Percentiles rank a stretch among this genome's conserved stretches.
Conservation (phyloP, 2,113 vertebrate genomes). For the Acrocephalus arundinaceus region DNA sequence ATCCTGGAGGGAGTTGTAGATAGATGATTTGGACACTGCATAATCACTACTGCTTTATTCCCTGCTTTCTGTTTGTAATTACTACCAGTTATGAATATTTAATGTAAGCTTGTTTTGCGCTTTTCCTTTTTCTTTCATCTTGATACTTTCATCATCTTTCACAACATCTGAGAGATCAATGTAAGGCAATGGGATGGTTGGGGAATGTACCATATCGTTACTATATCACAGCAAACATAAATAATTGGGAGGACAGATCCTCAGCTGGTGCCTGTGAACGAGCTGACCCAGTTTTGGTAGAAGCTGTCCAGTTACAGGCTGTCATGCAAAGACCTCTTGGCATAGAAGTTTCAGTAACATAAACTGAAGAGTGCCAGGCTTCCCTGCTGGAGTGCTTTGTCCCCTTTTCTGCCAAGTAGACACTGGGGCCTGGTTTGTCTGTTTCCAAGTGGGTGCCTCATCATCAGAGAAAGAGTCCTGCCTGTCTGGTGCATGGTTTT, state of each 20-base stretch:
- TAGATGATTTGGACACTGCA: constrained; percentile 18
- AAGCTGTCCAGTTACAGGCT: background rate
- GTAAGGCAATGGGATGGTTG: background rate
- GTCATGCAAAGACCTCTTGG: background rate
- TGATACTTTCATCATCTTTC: constrained; percentile 21
- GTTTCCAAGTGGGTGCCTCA: background rate
- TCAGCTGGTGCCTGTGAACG: background rate
- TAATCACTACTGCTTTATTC: constrained; percentile 61
- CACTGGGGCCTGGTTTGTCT: background rate
- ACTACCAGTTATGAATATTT: constrained; percentile 73
- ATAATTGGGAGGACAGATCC: background rate
- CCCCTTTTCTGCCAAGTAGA: background rate
- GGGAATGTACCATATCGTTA: background rate
- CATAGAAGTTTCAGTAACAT: background rate
- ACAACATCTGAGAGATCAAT: constrained; percentile 44
- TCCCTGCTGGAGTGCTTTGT: background rate
- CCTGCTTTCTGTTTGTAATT: constrained; percentile 71
- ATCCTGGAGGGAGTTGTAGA: constrained; percentile 28
- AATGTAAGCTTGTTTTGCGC: constrained; percentile 38
- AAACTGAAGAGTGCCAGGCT: background rate
- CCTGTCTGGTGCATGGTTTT: background rate
- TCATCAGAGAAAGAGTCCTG: background rate
- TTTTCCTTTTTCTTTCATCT: constrained; percentile 65
- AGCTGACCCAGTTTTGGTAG: background rate
- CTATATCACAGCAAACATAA: background rate